These are phyloP conservation scores for Anguilla megastoma DNA, from an alignment of 2,797 vertebrate species.

Conservation along the genomic window DNA sequence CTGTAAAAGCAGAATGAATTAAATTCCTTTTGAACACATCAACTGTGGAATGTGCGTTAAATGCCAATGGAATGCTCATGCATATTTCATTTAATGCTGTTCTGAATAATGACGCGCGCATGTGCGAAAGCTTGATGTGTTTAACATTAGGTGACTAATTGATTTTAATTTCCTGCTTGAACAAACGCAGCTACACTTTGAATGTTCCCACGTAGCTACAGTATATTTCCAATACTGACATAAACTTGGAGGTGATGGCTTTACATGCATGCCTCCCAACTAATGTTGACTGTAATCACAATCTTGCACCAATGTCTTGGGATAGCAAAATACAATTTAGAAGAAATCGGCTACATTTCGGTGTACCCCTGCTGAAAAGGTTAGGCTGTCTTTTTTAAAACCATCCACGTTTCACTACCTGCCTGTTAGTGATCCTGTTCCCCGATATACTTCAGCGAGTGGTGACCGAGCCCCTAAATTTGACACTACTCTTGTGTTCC, in stretches of 20 bases:
- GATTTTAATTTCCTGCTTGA: slow-evolving; percentile 23
- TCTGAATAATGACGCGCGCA: background rate
- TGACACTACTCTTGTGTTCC: background rate
- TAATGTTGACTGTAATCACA: background rate
- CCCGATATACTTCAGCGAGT: background rate
- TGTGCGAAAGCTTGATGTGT: background rate
- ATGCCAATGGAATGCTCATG: background rate
- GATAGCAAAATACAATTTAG: background rate
- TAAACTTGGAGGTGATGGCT: background rate
- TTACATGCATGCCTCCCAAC: background rate
- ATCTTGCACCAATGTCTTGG: background rate
- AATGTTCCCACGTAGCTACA: background rate
- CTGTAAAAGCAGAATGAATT: background rate
- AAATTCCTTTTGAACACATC: background rate
- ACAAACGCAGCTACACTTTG: background rate
- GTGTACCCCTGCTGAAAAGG: background rate
- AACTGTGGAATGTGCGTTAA: background rate
- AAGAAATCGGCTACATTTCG: background rate
- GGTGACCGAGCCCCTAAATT: background rate
- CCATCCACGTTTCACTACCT: background rate
- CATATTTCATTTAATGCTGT: background rate
- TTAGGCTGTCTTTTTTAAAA: background rate
- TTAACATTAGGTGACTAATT: background rate
- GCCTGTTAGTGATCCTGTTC: background rate
- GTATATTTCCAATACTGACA: background rate